These are phyloP conservation scores for Notolepis coatsorum DNA, from an alignment of 2,797 vertebrate species.

Conservation along the genomic window DNA sequence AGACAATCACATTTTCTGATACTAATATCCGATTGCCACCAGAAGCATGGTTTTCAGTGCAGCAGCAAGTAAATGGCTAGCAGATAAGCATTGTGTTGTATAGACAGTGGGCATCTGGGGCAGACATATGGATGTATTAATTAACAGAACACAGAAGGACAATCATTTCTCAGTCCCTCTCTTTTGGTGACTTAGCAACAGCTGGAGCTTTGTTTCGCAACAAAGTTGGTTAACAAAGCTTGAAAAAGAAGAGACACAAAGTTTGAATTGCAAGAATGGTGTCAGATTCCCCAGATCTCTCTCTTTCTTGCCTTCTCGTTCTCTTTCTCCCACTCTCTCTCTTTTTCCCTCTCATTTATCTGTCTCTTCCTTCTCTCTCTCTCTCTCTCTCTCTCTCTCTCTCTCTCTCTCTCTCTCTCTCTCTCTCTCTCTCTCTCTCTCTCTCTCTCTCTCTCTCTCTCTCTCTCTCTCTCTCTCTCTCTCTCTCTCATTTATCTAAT, in stretches of 20 bases:
- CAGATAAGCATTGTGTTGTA: slow-evolving; percentile 63
- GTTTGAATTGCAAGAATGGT: slow-evolving; percentile 23
- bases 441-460: too few species aligned
- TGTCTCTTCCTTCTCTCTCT: background rate
- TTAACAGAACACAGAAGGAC: slow-evolving; percentile 60
- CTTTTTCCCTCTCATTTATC: background rate
- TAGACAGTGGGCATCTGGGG: slow-evolving; percentile 69
- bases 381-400: too few species aligned
- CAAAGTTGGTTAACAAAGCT: slow-evolving; percentile 46
- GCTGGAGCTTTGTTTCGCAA: slow-evolving; percentile 58
- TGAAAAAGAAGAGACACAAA: slow-evolving; percentile 30
- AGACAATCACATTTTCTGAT: slow-evolving; percentile 36
- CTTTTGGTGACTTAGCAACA: slow-evolving; percentile 61
- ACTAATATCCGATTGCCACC: slow-evolving; percentile 61
- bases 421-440: too few species aligned
- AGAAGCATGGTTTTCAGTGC: slow-evolving; percentile 54
- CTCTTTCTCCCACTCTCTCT: background rate
- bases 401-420: background rate
- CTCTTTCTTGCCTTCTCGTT: background rate
- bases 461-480: too few species aligned
- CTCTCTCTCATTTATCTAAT: too few species aligned
- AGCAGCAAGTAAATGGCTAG: slow-evolving; percentile 54
- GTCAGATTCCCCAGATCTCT: too few species aligned
- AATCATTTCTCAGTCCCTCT: slow-evolving; percentile 53
- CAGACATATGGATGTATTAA: slow-evolving; percentile 60